Evolutionary conservation across 2,888 invertebrate species (phyloP).

Genomic region (Cataglyphis rosenhaueri): DNA sequence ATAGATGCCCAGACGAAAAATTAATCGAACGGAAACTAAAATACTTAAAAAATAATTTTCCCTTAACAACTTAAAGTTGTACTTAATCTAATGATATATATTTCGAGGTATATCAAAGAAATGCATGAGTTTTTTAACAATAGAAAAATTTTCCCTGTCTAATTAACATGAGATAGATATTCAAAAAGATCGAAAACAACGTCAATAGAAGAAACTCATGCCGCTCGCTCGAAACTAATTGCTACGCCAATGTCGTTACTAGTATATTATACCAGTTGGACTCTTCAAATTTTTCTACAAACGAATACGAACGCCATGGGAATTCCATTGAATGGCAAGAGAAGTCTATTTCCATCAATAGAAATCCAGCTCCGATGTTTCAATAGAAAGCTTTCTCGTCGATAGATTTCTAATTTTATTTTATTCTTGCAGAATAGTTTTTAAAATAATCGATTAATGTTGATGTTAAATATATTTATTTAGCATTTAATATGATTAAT

Average conservation of each 20-base stretch:
- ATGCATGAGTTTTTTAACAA: not conserved
- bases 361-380: not conserved
- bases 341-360: conserved; percentile 18
- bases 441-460: not conserved
- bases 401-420: not conserved
- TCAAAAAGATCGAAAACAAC: not conserved
- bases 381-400: not conserved
- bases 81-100: not conserved
- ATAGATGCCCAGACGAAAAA: not conserved
- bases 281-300: conserved; percentile 27
- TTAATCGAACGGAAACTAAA: not conserved
- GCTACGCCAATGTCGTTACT: conserved; percentile 37
- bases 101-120: not conserved
- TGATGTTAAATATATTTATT: conserved; percentile 3
- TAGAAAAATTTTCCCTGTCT: not conserved
- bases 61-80: not conserved
- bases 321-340: conserved; percentile 33
- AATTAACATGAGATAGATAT: too few species aligned
- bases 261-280: conserved; percentile 42
- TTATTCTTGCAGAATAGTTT: not conserved
- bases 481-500: not conserved
- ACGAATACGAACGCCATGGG: conserved; percentile 21
- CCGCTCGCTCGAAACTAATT: not conserved
- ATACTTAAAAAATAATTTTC: not conserved
- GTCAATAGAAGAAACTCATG: not conserved